Percentiles rank a stretch among this genome's conserved stretches.
Conservation (phyloP, 2,113 vertebrate genomes). For the Pardalotus punctatus region DNA sequence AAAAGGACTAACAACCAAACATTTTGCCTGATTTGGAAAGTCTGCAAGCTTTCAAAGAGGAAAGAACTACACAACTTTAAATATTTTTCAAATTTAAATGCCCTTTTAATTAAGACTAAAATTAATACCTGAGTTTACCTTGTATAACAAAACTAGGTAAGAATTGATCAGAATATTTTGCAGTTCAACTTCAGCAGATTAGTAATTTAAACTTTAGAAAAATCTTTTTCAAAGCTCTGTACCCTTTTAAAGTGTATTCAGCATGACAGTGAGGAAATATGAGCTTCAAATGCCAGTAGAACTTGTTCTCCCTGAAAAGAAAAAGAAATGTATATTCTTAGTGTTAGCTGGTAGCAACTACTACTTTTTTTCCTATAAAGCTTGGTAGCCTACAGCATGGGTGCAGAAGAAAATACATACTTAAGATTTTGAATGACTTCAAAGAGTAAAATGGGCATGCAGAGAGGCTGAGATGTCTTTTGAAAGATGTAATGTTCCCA, state of each 20-base stretch:
- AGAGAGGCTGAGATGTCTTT: background rate
- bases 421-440: background rate
- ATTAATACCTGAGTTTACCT: background rate
- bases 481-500: background rate
- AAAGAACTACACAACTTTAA: background rate
- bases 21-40: background rate
- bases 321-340: background rate
- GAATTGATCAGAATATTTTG: background rate
- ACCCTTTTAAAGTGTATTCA: slow-evolving; percentile 88
- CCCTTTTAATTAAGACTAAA: background rate
- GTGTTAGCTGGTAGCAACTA: background rate
- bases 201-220: background rate
- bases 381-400: background rate
- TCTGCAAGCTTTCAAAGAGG: background rate
- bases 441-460: background rate
- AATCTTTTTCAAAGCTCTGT: background rate
- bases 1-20: background rate
- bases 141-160: background rate
- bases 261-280: slow-evolving; percentile 86
- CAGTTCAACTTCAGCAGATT: background rate
- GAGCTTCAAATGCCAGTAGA: slow-evolving; percentile 94
- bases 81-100: background rate
- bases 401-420: background rate
- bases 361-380: background rate
- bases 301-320: slow-evolving; percentile 80